A percentile compares a stretch with the other conserved stretches of the same genome.
phyloP scores from a whole-genome alignment of 37 sponge, comb jelly and placozoan species.

The Halisarca cf. caerulea region DNA sequence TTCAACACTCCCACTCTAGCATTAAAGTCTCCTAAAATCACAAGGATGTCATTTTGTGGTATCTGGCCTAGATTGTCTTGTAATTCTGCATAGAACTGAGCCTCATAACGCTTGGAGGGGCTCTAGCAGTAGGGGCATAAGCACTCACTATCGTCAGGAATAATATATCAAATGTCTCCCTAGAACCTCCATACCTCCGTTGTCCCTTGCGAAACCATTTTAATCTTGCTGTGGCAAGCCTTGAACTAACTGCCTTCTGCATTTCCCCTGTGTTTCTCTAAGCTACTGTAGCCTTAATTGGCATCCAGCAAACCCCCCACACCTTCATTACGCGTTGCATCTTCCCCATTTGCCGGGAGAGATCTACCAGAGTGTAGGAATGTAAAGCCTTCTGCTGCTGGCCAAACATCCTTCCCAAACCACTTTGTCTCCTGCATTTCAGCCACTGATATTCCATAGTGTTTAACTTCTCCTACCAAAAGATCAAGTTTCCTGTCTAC shows the following conservation, averaged over 20 bases:
- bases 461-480: background rate
- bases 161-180: background rate
- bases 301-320: constrained; percentile 18
- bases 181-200: background rate
- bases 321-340: constrained; percentile 28
- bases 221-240: constrained; percentile 3
- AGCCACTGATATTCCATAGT: constrained; percentile 26
- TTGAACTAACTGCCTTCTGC: constrained; percentile 23
- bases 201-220: background rate
- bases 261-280: constrained; percentile 30
- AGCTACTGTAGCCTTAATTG: constrained; percentile 27
- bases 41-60: constrained; percentile 11
- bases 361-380: constrained; percentile 44
- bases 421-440: constrained; percentile 48
- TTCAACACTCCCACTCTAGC: constrained; percentile 22
- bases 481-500: constrained; percentile 30
- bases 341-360: constrained; percentile 22
- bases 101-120: constrained; percentile 21
- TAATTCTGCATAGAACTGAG: constrained; percentile 22
- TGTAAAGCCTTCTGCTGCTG: constrained; percentile 33
- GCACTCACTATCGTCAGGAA: background rate
- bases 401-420: constrained; percentile 44
- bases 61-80: constrained; percentile 9
- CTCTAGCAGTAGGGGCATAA: constrained; percentile 51
- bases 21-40: constrained; percentile 37